Conservation (phyloP, 2,797 vertebrate genomes). For the Myripristis jacobus region DNA sequence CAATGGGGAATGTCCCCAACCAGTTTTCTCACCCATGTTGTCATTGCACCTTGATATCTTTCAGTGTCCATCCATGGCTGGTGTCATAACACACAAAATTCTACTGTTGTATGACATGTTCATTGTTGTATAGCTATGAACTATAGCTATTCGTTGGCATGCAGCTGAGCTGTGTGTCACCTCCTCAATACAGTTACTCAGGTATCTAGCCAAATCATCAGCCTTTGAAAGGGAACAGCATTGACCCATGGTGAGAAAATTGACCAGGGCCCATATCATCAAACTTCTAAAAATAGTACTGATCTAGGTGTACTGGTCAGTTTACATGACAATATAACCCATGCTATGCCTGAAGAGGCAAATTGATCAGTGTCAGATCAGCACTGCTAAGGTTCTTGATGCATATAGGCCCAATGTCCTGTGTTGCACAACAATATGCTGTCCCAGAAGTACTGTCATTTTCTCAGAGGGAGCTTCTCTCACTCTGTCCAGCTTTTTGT, state of each 20-base stretch:
- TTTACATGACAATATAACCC: constrained; percentile 29
- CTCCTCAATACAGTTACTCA: constrained; percentile 79
- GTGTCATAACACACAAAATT: constrained; percentile 61
- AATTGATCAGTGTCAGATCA: constrained; percentile 35
- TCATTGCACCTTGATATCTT: constrained; percentile 43
- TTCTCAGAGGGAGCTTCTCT: constrained; percentile 15
- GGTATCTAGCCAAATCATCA: constrained; percentile 78
- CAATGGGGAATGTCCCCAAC: constrained; percentile 43
- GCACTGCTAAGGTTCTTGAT: constrained; percentile 30
- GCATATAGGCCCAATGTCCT: constrained; percentile 23
- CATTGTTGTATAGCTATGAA: constrained; percentile 60
- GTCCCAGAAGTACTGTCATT: constrained; percentile 47
- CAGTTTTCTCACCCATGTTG: constrained; percentile 61
- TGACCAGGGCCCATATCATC: constrained; percentile 33
- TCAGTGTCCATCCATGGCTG: constrained; percentile 49
- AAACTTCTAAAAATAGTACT: constrained; percentile 35
- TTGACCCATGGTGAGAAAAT: constrained; percentile 69
- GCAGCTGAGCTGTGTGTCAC: constrained; percentile 66
- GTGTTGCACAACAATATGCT: constrained; percentile 51
- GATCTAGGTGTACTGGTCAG: constrained; percentile 32
- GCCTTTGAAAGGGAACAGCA: constrained; percentile 58
- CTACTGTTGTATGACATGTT: constrained; percentile 65
- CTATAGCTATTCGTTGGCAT: constrained; percentile 62
- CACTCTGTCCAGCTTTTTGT: constrained; percentile 30
- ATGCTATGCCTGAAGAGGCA: constrained; percentile 28